A percentile compares a stretch with the other conserved stretches of the same genome.
phyloP scores from a whole-genome alignment of 2,113 vertebrate genomes.

The Struthidea cinerea region DNA sequence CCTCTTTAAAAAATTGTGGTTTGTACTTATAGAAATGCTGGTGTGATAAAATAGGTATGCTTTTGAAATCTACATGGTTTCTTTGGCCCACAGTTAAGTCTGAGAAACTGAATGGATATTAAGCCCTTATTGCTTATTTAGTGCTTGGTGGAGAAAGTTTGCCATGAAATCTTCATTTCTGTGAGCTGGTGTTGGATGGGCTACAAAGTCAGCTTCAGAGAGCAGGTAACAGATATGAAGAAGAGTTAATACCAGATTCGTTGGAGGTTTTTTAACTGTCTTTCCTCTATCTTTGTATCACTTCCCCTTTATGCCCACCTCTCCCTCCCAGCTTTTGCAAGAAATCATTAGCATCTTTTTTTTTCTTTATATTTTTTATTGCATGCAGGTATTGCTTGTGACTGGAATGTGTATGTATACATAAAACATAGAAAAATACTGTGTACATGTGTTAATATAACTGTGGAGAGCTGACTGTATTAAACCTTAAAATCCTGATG shows the following conservation, averaged over 20 bases:
- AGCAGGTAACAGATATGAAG: not conserved
- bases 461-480: not conserved
- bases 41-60: accelerated
- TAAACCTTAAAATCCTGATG: not conserved
- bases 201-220: not conserved
- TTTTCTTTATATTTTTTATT: not conserved
- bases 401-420: accelerated
- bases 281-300: not conserved
- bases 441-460: not conserved
- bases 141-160: not conserved
- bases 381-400: not conserved
- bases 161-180: not conserved
- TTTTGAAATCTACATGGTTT: not conserved
- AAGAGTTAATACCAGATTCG: not conserved
- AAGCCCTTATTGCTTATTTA: not conserved
- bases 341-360: not conserved
- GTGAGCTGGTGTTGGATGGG: not conserved
- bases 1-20: not conserved
- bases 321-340: not conserved
- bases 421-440: not conserved
- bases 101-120: not conserved
- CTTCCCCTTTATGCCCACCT: not conserved
- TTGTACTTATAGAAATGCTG: not conserved
- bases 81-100: not conserved
- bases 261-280: not conserved